phyloP scores from a whole-genome alignment of 2,888 invertebrate genomes.

The Hyppa rectilinea region DNA sequence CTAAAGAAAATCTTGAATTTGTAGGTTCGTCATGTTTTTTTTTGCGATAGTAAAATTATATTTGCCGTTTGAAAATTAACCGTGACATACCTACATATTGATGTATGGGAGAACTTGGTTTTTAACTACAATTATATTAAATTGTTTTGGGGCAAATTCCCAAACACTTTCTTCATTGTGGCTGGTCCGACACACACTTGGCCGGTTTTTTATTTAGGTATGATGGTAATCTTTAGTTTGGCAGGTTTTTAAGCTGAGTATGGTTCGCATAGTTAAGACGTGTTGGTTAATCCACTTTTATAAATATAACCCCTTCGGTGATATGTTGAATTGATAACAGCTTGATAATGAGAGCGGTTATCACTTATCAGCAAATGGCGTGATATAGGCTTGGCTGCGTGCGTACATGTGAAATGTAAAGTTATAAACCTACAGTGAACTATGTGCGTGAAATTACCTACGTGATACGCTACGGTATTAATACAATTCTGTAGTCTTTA shows the following conservation, averaged over 20 bases:
- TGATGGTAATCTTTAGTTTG: neutral
- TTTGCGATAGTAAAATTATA: no score
- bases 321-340: constrained; percentile 57
- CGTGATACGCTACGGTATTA: neutral
- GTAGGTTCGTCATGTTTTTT: no score
- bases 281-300: constrained; percentile 40
- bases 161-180: no score
- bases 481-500: neutral
- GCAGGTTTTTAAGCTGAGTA: neutral
- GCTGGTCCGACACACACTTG: no score
- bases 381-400: constrained; percentile 54
- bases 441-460: neutral
- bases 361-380: constrained; percentile 68
- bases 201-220: neutral
- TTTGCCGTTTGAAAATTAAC: no score
- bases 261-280: constrained; percentile 20
- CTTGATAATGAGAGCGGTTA: constrained; percentile 64
- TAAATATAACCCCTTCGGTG: constrained; percentile 48
- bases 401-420: constrained; percentile 42
- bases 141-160: no score
- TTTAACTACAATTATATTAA: no score
- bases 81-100: no score
- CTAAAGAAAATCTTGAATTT: no score
- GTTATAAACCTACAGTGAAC: constrained; percentile 22
- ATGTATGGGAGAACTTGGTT: no score